Evolutionary conservation across 2,888 invertebrate genomes (phyloP), one percentile per base, ranked within the genome.

Genomic region (Opisthograptis luteolata): DNA sequence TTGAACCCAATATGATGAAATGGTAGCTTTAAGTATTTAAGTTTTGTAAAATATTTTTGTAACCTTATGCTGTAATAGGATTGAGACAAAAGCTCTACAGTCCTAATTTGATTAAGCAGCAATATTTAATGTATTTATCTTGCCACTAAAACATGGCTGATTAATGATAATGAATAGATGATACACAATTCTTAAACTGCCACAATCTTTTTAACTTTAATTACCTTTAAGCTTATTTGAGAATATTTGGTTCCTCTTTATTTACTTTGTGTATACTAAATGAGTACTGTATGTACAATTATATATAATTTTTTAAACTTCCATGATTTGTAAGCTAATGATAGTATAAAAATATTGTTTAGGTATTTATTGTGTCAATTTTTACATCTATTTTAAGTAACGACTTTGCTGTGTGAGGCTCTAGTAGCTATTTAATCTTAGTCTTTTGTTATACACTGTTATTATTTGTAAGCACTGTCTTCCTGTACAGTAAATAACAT

Each of bases 281-380:
- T 42, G 14, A 20, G 32, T 31, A 10, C 40, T 36, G 15, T 24
- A 39, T 27, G 24, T 49, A 40, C 30, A 35, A 24, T 14, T 20
- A 34, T 45, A 34, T 39, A 24, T 35, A 43, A 9, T 24, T 24
- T 27, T 35, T 6, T 37, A 35, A n/a, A n/a, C n/a, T n/a, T 24
- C 27, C 37, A 46, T 45, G 15, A 51, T 46, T 48, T 54, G 9
- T 45, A 52, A 45, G 54, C 27, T 57, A 53, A 37, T 35, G 3
- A 14, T 46, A 27, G 13, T 40, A 15, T 10, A 41, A 41, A 43
- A 50, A 41, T 32, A 48, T 60, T 35, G 42, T 55, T 57, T 58
- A 51, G 30, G 47, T 59, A 50, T 53, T 62, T 59, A 57, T 57
- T 57, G 43, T 61, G 61, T 62, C 59, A 59, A 62, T 62, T 62